Percentiles rank a stretch among this genome's conserved stretches.
phyloP scores from a whole-genome alignment of 2,888 invertebrate species.

The Crocallis elinguaria region DNA sequence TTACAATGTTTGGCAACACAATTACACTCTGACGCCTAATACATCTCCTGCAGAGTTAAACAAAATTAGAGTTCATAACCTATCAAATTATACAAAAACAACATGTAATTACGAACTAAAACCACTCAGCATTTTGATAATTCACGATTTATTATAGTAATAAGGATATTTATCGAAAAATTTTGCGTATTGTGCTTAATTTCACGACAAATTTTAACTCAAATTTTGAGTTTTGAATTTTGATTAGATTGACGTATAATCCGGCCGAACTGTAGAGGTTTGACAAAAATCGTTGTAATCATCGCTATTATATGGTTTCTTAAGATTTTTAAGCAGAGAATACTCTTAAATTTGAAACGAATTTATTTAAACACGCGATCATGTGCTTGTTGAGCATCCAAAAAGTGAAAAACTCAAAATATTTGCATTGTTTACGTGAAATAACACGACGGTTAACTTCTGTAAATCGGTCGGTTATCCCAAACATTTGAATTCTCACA shows the following conservation, averaged over 20 bases:
- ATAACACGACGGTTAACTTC: not conserved
- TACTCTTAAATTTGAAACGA: no score
- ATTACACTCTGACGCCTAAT: not conserved
- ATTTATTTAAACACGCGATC: no score
- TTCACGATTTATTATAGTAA: not conserved
- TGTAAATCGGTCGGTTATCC: constrained; percentile 1
- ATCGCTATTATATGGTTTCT: not conserved
- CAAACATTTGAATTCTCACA: not conserved
- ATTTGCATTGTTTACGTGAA: not conserved
- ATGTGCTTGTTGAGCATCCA: no score
- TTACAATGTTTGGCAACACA: constrained; percentile 10
- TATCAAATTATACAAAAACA: not conserved
- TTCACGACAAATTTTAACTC: no score
- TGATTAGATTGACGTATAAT: constrained; percentile 25
- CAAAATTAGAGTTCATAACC: constrained; percentile 2
- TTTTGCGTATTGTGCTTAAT: constrained; percentile 8
- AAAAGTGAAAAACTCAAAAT: not conserved
- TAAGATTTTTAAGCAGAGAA: no score
- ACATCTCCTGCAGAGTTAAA: not conserved
- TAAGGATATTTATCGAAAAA: not conserved
- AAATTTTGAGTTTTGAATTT: constrained; percentile 23
- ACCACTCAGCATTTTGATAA: not conserved
- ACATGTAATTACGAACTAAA: not conserved
- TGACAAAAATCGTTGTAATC: not conserved
- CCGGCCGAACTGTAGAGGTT: constrained; percentile 9